These are phyloP conservation scores for Poeciliopsis infans DNA, from an alignment of 2,797 vertebrate genomes.

Conservation along the genomic window DNA sequence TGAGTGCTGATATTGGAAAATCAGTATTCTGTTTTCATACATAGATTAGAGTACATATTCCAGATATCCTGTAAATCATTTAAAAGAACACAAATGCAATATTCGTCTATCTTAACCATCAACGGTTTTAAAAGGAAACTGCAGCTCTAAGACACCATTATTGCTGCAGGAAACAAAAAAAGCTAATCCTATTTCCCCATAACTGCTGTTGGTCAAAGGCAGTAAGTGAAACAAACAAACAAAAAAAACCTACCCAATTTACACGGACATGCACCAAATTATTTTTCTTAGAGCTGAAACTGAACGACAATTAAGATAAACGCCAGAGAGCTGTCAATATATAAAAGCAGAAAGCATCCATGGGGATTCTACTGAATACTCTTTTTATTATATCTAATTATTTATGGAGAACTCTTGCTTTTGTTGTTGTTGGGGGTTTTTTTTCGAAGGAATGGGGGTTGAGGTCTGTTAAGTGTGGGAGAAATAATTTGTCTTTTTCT, in stretches of 20 bases:
- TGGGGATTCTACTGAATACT: background rate
- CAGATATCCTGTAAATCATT: background rate
- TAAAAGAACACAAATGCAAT: background rate
- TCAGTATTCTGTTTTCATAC: constrained; percentile 9
- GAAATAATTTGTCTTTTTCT: background rate
- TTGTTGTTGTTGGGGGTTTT: background rate
- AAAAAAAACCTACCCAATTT: constrained; percentile 29
- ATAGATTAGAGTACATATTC: background rate
- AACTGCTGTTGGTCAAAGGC: constrained; percentile 30
- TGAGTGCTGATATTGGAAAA: constrained; percentile 10
- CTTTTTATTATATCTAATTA: background rate
- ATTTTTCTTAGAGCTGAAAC: constrained; percentile 24
- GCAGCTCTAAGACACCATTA: background rate
- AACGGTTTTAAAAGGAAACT: background rate
- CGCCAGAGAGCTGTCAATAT: background rate
- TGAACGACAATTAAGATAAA: constrained; percentile 41
- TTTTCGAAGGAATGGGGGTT: background rate
- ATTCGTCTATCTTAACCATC: background rate
- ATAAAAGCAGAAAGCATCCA: background rate
- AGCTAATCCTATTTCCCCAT: constrained; percentile 11
- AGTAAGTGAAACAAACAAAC: constrained; percentile 33
- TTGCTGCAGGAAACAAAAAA: constrained; percentile 10
- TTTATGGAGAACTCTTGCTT: background rate
- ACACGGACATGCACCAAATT: constrained; percentile 45
- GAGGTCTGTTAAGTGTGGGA: background rate